Evolutionary conservation across 2,888 invertebrate genomes (phyloP).

Genomic region (Hypsopygia costalis): DNA sequence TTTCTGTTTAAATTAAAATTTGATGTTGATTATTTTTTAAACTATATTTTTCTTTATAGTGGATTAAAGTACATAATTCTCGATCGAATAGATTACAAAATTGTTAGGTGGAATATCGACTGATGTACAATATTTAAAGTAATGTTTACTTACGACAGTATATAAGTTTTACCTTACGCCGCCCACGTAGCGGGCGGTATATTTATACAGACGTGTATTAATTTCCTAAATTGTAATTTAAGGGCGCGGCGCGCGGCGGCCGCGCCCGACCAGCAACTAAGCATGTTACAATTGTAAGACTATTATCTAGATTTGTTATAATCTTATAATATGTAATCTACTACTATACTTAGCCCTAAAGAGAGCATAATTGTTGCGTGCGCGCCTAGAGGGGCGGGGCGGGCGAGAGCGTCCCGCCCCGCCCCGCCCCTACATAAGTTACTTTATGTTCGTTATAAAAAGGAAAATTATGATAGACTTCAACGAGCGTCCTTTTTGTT

Average conservation of each 20-base stretch:
- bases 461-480: slow-evolving; percentile 80
- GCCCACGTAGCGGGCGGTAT: slow-evolving; percentile 50
- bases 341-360: slow-evolving; percentile 63
- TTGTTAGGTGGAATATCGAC: slow-evolving; percentile 77
- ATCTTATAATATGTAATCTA: slow-evolving; percentile 59
- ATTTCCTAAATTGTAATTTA: slow-evolving; percentile 75
- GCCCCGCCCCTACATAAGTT: slow-evolving; percentile 38
- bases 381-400: slow-evolving; percentile 24
- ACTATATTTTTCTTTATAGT: slow-evolving; percentile 68
- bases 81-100: slow-evolving; percentile 76
- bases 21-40: slow-evolving; percentile 79
- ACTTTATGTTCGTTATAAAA: slow-evolving; percentile 75
- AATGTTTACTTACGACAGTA: slow-evolving; percentile 76
- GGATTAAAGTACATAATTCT: slow-evolving; percentile 76
- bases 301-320: slow-evolving; percentile 78
- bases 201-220: slow-evolving; percentile 72
- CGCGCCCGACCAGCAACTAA: slow-evolving; percentile 60
- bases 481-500: slow-evolving; percentile 75
- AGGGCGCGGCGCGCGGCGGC: slow-evolving; percentile 45
- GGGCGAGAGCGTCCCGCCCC: slow-evolving; percentile 22
- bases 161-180: slow-evolving; percentile 70
- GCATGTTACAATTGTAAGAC: slow-evolving; percentile 76
- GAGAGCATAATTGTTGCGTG: slow-evolving; percentile 30
- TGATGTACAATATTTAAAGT: slow-evolving; percentile 79
- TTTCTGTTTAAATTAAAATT: slow-evolving; percentile 80